Conservation (phyloP, 2,797 vertebrate species). For the Rhyacichthys aspro region DNA sequence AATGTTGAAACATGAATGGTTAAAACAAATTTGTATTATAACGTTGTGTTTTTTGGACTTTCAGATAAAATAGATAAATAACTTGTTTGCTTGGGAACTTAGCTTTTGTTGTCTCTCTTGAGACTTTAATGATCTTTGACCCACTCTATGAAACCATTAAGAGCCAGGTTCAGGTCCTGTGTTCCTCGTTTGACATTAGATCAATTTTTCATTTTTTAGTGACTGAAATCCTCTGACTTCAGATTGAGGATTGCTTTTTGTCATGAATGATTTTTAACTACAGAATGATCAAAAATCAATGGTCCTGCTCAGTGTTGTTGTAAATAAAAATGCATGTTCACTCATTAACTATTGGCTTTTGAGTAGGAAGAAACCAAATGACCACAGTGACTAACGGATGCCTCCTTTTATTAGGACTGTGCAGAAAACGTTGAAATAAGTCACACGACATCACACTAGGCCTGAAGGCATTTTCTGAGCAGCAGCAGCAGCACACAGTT, state of each 20-base stretch:
- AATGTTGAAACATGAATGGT: too few relatives aligned
- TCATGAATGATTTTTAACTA: slow-evolving; percentile 42
- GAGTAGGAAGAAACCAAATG: slow-evolving; percentile 13
- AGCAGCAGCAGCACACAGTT: background rate
- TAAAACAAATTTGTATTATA: too few relatives aligned
- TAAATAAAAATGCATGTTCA: slow-evolving; percentile 7
- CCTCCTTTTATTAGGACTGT: background rate
- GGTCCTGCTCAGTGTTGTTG: slow-evolving; percentile 9
- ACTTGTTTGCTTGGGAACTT: background rate
- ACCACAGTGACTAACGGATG: background rate
- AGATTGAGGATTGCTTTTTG: slow-evolving; percentile 30
- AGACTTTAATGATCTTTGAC: background rate
- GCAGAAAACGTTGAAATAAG: slow-evolving; percentile 1
- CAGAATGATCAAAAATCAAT: slow-evolving; percentile 42
- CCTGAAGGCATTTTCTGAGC: background rate
- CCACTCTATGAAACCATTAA: background rate
- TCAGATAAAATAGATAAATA: too few relatives aligned
- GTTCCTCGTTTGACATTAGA: slow-evolving; percentile 15
- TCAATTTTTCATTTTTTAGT: slow-evolving; percentile 36
- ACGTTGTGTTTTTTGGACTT: too few relatives aligned
- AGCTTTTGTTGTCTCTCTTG: background rate
- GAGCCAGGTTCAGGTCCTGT: slow-evolving; percentile 30
- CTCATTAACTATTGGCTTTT: background rate
- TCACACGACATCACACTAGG: background rate
- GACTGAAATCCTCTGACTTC: slow-evolving; percentile 9